These are phyloP conservation scores for Sepioteuthis lessoniana DNA, from an alignment of 2,888 invertebrate species.

Conservation along the genomic window DNA sequence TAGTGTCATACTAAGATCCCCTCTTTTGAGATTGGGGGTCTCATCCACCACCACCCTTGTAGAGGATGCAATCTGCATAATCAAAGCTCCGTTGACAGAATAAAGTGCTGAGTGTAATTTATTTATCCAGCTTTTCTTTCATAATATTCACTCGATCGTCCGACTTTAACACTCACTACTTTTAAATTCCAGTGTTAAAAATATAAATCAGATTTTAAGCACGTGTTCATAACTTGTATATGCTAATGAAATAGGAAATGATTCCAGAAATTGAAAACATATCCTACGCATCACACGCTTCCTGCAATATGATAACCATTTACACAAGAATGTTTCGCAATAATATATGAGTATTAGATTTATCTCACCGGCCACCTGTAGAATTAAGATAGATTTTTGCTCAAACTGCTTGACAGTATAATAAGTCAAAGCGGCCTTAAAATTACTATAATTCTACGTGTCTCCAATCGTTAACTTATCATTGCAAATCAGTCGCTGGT, in stretches of 20 bases:
- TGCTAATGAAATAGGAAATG: background rate
- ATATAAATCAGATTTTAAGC: too few relatives aligned
- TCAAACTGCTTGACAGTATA: background rate
- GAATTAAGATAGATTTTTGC: background rate
- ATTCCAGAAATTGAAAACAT: background rate
- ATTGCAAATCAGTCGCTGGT: background rate
- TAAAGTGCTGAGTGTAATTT: too few relatives aligned
- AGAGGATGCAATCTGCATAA: too few relatives aligned
- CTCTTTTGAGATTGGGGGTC: too few relatives aligned
- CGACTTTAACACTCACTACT: too few relatives aligned
- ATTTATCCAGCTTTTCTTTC: too few relatives aligned
- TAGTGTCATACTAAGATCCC: too few relatives aligned
- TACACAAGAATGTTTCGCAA: background rate
- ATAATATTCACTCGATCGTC: too few relatives aligned
- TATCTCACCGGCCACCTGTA: background rate
- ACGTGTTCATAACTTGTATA: too few relatives aligned
- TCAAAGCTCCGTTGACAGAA: too few relatives aligned
- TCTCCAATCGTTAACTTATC: background rate
- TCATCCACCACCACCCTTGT: too few relatives aligned
- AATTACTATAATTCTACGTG: background rate
- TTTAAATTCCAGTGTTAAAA: too few relatives aligned
- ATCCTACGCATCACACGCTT: background rate
- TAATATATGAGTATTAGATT: background rate
- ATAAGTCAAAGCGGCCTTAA: background rate
- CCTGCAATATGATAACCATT: background rate